Base-by-base conservation (phyloP, 2,113 vertebrate species). In the Oreochromis spilurus region DNA sequence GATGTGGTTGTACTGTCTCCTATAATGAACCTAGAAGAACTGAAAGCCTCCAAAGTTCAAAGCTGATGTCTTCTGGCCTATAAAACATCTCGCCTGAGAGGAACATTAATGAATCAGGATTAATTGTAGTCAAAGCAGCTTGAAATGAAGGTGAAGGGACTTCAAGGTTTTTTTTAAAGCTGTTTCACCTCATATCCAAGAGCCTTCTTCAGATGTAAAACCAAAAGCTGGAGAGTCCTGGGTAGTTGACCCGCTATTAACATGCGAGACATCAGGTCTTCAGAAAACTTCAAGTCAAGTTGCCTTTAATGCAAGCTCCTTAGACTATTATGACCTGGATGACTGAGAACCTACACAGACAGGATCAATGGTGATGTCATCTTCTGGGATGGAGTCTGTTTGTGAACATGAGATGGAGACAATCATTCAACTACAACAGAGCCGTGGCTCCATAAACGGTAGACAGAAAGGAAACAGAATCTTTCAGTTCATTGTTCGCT, bases 391-490 rank as follows among this genome's bases (percentile, higher is more conserved):
- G 10, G n/a, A 81, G n/a, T 24, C 58, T 3, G 48, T 36, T 86
- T 65, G 6, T 80, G 81, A 90, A 88, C 82, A 60, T 34, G 24
- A 82, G 85, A 85, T 65, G 81, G 36, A 78, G 82, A 85, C 19
- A 77, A 16, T 60, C 65, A 11, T 13, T 43, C 34, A 57, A 89
- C 58, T 45, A 31, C 77, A 43, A 52, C 21, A 65, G 21, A 40
- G 17, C 11, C 0, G 36, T 67, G 34, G 45, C 12, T 72, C 62
- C 43, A 79, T 19, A n/a, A 60, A 83, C 50, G 65, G 83, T 24
- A 86, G 85, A 72, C 50, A 1, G 60, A 43, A 55, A 79, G 84
- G 86, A 93, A 93, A 84, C 53, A 2, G 29, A 60, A 29, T 55
- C n/a, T 52, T 43, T 78, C 62, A n/a, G 53, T 75, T 90, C 19